phyloP scores from a whole-genome alignment of 1,140 invertebrate genomes.

The Drosophila elegans region DNA sequence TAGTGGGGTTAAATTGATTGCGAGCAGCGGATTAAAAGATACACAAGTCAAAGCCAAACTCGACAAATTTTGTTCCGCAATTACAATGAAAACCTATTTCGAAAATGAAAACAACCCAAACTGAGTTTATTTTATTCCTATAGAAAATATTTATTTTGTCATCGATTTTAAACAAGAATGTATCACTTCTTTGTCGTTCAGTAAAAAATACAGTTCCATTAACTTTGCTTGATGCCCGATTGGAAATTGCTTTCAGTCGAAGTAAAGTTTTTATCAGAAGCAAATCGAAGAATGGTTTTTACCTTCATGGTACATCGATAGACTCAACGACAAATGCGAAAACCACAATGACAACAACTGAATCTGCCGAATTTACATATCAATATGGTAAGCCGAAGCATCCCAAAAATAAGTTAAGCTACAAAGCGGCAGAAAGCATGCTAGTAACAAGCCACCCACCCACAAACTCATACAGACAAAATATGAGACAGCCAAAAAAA shows the following conservation, averaged over 20 bases:
- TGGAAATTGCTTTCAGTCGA: background rate
- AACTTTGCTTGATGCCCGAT: background rate
- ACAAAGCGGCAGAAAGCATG: slow-evolving; percentile 45
- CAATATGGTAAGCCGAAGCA: slow-evolving; percentile 53
- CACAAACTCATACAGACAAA: slow-evolving; percentile 7
- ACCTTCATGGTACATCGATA: slow-evolving; percentile 3
- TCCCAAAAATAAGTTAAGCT: slow-evolving; percentile 56
- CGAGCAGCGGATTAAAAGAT: slow-evolving; percentile 11
- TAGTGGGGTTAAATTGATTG: slow-evolving; percentile 23
- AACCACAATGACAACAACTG: slow-evolving; percentile 54
- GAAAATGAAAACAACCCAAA: too few relatives aligned
- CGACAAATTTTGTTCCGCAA: too few relatives aligned
- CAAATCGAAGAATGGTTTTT: slow-evolving; percentile 7
- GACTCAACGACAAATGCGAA: slow-evolving; percentile 3
- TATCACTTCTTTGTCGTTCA: too few relatives aligned
- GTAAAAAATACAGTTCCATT: background rate
- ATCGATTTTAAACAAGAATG: too few relatives aligned
- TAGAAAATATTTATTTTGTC: too few relatives aligned
- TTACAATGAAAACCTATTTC: background rate
- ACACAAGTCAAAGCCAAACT: background rate
- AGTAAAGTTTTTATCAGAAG: background rate
- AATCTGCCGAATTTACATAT: slow-evolving; percentile 60
- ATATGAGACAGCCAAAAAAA: slow-evolving; percentile 20
- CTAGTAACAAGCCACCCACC: slow-evolving; percentile 10
- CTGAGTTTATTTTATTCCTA: too few relatives aligned